Evolutionary conservation across 64 coral and sea anemone species (phyloP), one percentile per base, ranked within the genome.

Genomic region (Acropora tenuis): DNA sequence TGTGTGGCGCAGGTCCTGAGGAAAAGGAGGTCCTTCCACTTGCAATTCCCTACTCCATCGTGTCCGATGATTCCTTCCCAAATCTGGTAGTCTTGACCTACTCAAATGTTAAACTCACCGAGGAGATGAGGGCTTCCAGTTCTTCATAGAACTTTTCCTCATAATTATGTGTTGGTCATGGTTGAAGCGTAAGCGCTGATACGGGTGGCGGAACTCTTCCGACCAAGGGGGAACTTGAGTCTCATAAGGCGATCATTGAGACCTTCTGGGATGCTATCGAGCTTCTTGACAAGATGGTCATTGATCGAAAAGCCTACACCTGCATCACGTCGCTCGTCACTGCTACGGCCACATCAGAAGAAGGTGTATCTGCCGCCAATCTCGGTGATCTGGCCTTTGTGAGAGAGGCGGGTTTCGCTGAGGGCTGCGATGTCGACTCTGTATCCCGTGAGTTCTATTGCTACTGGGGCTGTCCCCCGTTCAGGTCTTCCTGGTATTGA

Each of bases 141-240:
- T 78, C 15, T 16, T 80, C 52, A 30, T 57, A 55, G 16, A 80
- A 55, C 49, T 17, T 80, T 9, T 58, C 78, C 15, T 80, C 4
- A 17, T 80, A 30, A 30, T 30, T 30, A 30, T 30, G 30, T 0
- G 30, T 30, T 30, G 30, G 30, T 30, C 30, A 30, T 60, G 6
- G 78, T 60, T 59, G 78, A 53, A 7, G 78, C 78, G 2, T 80
- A 61, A 6, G 78, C 53, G 55, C 50, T 80, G 18, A 80, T 80
- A 5, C 61, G 6, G 5, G 52, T 80, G 50, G 19, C 52, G 50
- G 59, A 63, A 6, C 12, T 63, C 59, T 63, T 63, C 5, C 12
- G 5, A 0, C 8, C 8, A 15, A 63, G 59, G 8, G 59, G 59
- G 5, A 63, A 13, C 8, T 15, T 10, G 3, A 16, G 6, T 8